Evolutionary conservation across 2,113 vertebrate species (phyloP), one percentile per base, ranked within the genome.

Genomic region (Coregonus clupeaformis): DNA sequence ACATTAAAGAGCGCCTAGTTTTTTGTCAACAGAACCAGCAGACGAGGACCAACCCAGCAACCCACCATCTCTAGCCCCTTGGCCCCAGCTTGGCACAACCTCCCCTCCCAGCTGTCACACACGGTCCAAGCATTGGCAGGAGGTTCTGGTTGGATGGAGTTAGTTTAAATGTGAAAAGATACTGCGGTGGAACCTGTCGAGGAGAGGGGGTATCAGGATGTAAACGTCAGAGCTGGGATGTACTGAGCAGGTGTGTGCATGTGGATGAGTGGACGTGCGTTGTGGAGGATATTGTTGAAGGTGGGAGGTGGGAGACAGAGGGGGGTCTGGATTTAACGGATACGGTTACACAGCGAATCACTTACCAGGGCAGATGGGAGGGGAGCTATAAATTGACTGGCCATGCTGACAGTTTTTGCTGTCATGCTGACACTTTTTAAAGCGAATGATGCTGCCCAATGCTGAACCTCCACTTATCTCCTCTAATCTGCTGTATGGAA

Each of bases 261-360:
- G 71, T 3, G 71, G 25, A 22, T 65, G 14, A 67, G 45, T 29
- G 24, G n/a, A n/a, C 6, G 3, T 73, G 16, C 69, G 32, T 55
- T 52, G 64, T 24, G 30, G 64, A 45, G 64, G 49, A 64, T 52
- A 73, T 29, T 18, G 71, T 74, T 77, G 68, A 64, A 45, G 71
- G 36, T 16, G 55, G 71, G 9, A 42, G 11, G 36, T n/a, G n/a
- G n/a, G 57, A 20, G 64, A 16, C 18, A n/a, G 57, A 30, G 59
- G 16, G 32, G 36, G 45, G 69, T 80, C 57, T 74, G 24, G 67
- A 81, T 66, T 70, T 62, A 73, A 68, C 59, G 69, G 82, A 81
- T 88, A 79, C 72, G 24, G 82, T 92, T 92, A 80, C 86, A 79
- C 80, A 67, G 82, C 74, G 81, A 84, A 80, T 86, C 76, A 86